Conservation (phyloP, 2,797 vertebrate species). For the Argyrosomus regius region DNA sequence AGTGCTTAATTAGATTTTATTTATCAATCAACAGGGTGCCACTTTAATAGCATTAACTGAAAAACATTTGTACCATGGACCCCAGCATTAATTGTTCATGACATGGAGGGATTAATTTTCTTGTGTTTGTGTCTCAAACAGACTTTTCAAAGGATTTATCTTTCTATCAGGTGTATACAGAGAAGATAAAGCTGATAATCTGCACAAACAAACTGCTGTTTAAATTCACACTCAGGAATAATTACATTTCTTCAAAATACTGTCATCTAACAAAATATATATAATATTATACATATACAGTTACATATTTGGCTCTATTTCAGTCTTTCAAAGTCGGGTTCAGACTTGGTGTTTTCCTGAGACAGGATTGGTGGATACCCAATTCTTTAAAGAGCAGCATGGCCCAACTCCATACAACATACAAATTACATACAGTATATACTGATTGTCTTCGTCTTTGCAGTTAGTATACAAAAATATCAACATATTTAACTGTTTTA, state of each 20-base stretch:
- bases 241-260: not conserved
- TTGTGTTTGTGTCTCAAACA: conserved; percentile 13
- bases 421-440: not conserved
- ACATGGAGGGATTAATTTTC: conserved; percentile 7
- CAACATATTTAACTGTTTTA: not conserved
- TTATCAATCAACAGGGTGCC: conserved; percentile 13
- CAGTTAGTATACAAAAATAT: not conserved
- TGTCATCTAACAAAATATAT: not conserved
- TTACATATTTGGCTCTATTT: not conserved
- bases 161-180: not conserved
- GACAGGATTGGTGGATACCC: not conserved
- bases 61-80: not conserved
- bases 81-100: conserved; percentile 20
- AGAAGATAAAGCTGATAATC: not conserved
- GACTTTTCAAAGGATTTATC: not conserved
- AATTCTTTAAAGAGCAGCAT: not conserved
- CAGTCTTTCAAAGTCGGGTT: not conserved
- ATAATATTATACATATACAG: not conserved
- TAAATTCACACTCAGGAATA: not conserved
- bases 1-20: conserved; percentile 23
- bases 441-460: not conserved
- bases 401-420: not conserved
- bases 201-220: not conserved
- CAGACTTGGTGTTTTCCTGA: not conserved
- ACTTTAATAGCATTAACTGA: not conserved